Evolutionary conservation across 2,797 vertebrate species (phyloP).

Genomic region (Silurus aristotelis): DNA sequence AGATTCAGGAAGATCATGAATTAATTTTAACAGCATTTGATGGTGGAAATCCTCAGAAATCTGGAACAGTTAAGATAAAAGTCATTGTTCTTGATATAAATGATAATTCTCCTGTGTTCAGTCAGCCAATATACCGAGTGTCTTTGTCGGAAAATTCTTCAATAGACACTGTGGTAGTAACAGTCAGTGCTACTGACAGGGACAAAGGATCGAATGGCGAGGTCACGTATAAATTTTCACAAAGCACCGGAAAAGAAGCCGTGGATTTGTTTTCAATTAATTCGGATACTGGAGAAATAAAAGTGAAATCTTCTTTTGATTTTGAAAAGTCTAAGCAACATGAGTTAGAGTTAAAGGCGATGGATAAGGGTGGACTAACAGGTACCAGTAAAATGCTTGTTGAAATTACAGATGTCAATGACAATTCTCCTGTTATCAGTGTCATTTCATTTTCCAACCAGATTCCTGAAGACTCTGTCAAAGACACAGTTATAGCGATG

Average conservation of each 20-base stretch:
- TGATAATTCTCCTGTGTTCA: background rate
- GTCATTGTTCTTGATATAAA: background rate
- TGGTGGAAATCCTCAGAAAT: background rate
- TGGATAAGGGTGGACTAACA: constrained; percentile 23
- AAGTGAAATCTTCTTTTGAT: constrained; percentile 59
- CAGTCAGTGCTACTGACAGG: background rate
- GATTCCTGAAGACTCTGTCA: constrained; percentile 39
- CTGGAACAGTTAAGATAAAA: background rate
- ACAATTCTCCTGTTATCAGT: constrained; percentile 51
- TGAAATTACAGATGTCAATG: constrained; percentile 52
- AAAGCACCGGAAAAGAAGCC: constrained; percentile 56
- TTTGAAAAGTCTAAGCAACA: constrained; percentile 63
- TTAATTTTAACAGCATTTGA: background rate
- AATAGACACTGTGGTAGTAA: background rate
- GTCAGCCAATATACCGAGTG: background rate
- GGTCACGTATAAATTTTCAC: constrained; percentile 14
- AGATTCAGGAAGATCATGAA: background rate
- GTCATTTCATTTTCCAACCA: constrained; percentile 48
- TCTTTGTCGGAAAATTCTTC: background rate
- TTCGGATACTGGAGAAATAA: constrained; percentile 46
- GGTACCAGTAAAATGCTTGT: constrained; percentile 48
- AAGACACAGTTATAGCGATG: constrained; percentile 52
- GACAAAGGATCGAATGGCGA: background rate
- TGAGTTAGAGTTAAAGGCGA: constrained; percentile 61
- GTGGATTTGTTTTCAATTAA: constrained; percentile 61